Evolutionary conservation across 2,797 vertebrate genomes (phyloP), one percentile per base, ranked within the genome.

Genomic region (Nasua narica): DNA sequence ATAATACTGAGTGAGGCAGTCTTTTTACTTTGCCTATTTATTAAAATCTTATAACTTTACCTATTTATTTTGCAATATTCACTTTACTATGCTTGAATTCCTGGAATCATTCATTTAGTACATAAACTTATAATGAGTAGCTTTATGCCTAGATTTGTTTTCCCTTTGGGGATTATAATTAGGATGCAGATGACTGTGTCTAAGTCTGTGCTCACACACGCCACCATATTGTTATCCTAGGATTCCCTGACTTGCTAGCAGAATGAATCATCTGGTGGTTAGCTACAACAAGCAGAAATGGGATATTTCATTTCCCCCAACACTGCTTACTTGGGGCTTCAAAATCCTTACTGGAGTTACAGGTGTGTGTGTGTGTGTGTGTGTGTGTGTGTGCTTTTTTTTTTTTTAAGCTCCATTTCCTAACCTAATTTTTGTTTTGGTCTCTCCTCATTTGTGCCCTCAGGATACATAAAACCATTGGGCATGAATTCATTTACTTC

Each of bases 401-500:
- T 95, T 97, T 96, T 91, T 65, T 76, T 56, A 29, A 56, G 58
- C 52, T 97, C 97, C 76, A 67, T 91, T 94, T 84, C 96, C 48
- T 92, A 95, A 96, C 54, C 93, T 96, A 72, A 76, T 69, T 90
- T 95, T 96, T 94, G 74, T 97, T 96, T 95, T 93, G 50, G 29
- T 94, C 37, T 85, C 97, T 90, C 93, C 81, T 96, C 96, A 97
- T 98, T 96, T 97, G 95, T 97, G 94, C 87, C 89, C 96, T 58
- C 83, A 84, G 96, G 94, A 92, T 92, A 97, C 96, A 93, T 85
- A 97, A 74, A 98, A 97, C 87, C 88, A 97, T 77, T 97, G 85
- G 92, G 83, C 95, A 96, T 96, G 89, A 86, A 82, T 90, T 97
- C 97, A 97, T 97, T 98, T 97, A 84, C 97, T 94, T 97, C 96